Conservation (phyloP, 2,113 vertebrate genomes). For the Phoenicopterus ruber region DNA sequence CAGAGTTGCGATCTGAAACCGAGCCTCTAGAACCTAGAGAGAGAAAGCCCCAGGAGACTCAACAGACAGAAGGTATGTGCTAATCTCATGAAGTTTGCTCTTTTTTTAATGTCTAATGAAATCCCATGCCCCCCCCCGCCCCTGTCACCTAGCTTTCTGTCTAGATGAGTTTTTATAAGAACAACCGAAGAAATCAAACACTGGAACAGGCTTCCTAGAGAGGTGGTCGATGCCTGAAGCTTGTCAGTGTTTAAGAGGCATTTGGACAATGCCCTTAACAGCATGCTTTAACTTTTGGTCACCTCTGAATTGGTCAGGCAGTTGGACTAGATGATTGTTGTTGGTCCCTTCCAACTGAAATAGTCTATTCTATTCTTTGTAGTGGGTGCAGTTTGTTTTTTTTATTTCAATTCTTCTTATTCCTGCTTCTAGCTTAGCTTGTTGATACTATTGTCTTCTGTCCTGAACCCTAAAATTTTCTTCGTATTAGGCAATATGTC, state of each 20-base stretch:
- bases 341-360: neutral
- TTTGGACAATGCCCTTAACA: neutral
- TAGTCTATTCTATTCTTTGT: neutral
- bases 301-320: neutral
- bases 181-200: neutral
- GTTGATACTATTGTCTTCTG: neutral
- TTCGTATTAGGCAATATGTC: neutral
- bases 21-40: conserved; percentile 33
- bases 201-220: neutral
- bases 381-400: neutral
- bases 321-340: neutral
- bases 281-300: neutral
- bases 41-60: conserved; percentile 47
- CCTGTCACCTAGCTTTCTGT: neutral
- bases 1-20: conserved; percentile 55
- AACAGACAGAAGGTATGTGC: conserved; percentile 63
- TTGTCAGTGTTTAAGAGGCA: neutral
- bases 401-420: neutral
- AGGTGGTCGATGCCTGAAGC: fast-evolving
- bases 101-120: neutral
- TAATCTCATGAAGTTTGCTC: neutral
- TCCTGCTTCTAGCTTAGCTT: neutral
- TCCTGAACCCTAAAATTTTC: neutral
- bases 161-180: neutral
- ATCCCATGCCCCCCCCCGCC: neutral